Evolutionary conservation across 2,113 vertebrate species (phyloP), one percentile per base, ranked within the genome.

Genomic region (Hippocampus comes): DNA sequence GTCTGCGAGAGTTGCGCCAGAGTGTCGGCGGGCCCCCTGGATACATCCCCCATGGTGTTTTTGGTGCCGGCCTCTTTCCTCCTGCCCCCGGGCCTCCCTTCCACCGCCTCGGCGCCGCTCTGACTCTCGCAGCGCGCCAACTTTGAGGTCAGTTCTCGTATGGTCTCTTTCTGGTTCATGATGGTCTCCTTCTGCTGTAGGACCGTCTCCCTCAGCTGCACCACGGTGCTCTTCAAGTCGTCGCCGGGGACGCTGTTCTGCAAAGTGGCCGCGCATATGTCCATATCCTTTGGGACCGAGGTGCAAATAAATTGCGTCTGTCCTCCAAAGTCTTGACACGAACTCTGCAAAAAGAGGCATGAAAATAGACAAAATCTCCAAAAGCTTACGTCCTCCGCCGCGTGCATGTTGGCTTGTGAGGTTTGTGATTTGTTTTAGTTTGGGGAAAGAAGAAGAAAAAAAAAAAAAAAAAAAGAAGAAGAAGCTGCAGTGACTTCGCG

Each of bases 171-270:
- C 77, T 99, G 97, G 91, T 94, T 96, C 87, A 98, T 94, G 88
- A 99, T 98, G 46, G 97, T 99, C 85, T 99, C 97, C 68, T 97
- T 98, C 82, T 98, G 97, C 92, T 97, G 96, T 85, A 98, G 89
- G 71, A 98, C 96, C 9, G 96, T 97, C 88, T 99, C 97, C 76
- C 97, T 91, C 76, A 99, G 93, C 90, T 98, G 97, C 90, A 97
- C 93, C 42, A 97, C 95, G 2, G 90, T 96, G 86, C 90, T 93
- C 84, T 95, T 94, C 87, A 97, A 82, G 88, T 98, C 95, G 75
- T 96, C 95, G 0, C 93, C 93, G 0, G 93, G 91, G 30, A 95
- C 95, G 63, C 91, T 89, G 81, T 94, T 94, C 84, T 94, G 95
- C 88, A 95, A 87, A 20, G 95, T 91, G 71, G 96, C 95, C 0